These are phyloP conservation scores for Collichthys lucidus DNA, from an alignment of 2,113 vertebrate genomes.

Conservation along the genomic window DNA sequence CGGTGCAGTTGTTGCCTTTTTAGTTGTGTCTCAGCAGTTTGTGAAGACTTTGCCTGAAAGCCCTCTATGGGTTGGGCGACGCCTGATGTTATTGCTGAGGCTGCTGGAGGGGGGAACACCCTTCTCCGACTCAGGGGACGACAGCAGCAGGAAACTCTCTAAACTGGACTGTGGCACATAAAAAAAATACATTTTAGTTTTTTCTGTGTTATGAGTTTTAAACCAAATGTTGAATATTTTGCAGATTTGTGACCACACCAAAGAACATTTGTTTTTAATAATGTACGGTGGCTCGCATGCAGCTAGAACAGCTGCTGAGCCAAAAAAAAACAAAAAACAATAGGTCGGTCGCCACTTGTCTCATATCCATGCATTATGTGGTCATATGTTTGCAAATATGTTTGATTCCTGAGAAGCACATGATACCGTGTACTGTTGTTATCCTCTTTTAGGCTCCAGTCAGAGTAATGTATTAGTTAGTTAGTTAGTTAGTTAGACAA, in stretches of 20 bases:
- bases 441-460: not conserved
- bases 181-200: not conserved
- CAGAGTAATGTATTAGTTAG: too few species aligned
- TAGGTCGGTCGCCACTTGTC: not conserved
- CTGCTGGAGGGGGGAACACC: slow-evolving; percentile 53
- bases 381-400: not conserved
- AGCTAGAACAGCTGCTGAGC: too few species aligned
- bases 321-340: not conserved
- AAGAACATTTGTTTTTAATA: slow-evolving; percentile 47
- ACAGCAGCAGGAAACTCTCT: slow-evolving; percentile 36
- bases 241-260: slow-evolving; percentile 52
- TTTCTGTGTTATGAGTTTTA: slow-evolving; percentile 24
- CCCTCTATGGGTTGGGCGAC: slow-evolving; percentile 73
- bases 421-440: slow-evolving; percentile 2
- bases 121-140: slow-evolving; percentile 39
- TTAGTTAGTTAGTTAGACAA: not conserved
- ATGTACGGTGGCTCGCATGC: not conserved
- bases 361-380: slow-evolving; percentile 34
- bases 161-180: slow-evolving; percentile 38
- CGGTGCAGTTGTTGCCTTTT: slow-evolving; percentile 18
- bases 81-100: slow-evolving; percentile 86
- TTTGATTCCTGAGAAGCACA: slow-evolving; percentile 14
- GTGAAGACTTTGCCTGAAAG: slow-evolving; percentile 89
- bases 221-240: slow-evolving; percentile 39
- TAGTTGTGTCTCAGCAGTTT: slow-evolving; percentile 74